Conservation (phyloP, 2,888 invertebrate genomes). For the Pseudolycoriella hygida region DNA sequence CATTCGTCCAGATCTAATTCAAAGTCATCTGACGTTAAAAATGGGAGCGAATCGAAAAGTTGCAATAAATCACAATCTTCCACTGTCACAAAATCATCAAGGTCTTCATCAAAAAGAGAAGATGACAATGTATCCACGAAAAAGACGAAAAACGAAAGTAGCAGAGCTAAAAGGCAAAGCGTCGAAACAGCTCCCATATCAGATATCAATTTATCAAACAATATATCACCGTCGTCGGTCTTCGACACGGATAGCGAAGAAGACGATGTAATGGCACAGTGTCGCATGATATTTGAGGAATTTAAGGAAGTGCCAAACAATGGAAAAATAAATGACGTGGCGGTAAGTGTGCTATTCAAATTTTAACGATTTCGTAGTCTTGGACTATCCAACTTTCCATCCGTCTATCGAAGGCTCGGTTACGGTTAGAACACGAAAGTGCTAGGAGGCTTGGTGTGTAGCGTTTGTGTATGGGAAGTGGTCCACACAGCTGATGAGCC, state of each 20-base stretch:
- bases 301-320: slow-evolving; percentile 34
- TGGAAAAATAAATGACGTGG: slow-evolving; percentile 18
- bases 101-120: background rate
- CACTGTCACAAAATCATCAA: slow-evolving; percentile 3
- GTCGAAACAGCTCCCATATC: slow-evolving; percentile 6
- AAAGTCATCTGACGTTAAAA: background rate
- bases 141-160: slow-evolving; percentile 9
- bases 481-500: too few species aligned
- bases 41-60: background rate
- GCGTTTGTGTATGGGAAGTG: too few species aligned
- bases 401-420: too few species aligned
- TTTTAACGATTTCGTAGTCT: too few species aligned
- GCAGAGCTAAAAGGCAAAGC: slow-evolving; percentile 4
- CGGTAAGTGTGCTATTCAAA: background rate
- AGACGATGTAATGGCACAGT: slow-evolving; percentile 61
- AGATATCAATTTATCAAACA: background rate
- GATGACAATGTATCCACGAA: background rate
- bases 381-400: too few species aligned
- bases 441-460: too few species aligned
- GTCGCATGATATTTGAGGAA: slow-evolving; percentile 73
- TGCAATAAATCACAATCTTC: slow-evolving; percentile 1
- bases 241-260: slow-evolving; percentile 30
- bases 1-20: slow-evolving; percentile 3
- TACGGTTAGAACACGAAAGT: too few species aligned
- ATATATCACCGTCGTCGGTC: slow-evolving; percentile 12